These are phyloP conservation scores for Ornithorhynchus anatinus DNA, from an alignment of 2,113 vertebrate species.

Conservation along the genomic window DNA sequence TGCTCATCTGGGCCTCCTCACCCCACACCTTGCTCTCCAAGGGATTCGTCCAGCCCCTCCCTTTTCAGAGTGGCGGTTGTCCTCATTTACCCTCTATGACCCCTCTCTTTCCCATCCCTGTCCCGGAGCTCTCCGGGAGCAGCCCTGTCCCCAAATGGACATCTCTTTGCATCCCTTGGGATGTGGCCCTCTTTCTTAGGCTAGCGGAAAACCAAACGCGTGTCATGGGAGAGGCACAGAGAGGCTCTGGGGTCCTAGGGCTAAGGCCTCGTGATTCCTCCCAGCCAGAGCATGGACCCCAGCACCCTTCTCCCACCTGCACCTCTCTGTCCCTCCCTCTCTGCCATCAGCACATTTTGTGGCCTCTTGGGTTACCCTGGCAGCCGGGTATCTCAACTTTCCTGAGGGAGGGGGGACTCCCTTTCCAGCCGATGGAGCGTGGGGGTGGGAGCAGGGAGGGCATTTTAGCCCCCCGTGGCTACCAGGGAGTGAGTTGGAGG, in stretches of 20 bases:
- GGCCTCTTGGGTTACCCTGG: conserved; percentile 50
- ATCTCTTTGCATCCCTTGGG: no score
- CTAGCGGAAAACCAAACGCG: background rate
- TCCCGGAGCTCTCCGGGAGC: no score
- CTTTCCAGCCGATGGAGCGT: conserved; percentile 8
- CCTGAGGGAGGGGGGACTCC: conserved; percentile 12
- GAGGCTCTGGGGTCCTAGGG: no score
- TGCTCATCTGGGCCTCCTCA: no score
- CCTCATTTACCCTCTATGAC: background rate
- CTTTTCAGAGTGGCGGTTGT: background rate
- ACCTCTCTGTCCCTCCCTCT: background rate
- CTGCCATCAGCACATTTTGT: conserved; percentile 56
- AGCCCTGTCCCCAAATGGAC: no score
- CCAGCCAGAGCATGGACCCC: background rate
- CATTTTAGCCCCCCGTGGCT: conserved; percentile 16
- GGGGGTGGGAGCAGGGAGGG: background rate
- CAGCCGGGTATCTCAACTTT: conserved; percentile 45
- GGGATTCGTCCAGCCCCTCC: background rate
- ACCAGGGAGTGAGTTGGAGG: conserved; percentile 11
- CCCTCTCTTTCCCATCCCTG: background rate
- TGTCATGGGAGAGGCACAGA: background rate
- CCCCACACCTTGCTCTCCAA: background rate
- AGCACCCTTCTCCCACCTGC: background rate
- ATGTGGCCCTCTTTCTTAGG: background rate
- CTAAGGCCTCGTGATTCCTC: no score